Percentiles rank a stretch among this genome's conserved stretches.
phyloP scores from a whole-genome alignment of 2,888 invertebrate species.

The Diabrotica balteata region DNA sequence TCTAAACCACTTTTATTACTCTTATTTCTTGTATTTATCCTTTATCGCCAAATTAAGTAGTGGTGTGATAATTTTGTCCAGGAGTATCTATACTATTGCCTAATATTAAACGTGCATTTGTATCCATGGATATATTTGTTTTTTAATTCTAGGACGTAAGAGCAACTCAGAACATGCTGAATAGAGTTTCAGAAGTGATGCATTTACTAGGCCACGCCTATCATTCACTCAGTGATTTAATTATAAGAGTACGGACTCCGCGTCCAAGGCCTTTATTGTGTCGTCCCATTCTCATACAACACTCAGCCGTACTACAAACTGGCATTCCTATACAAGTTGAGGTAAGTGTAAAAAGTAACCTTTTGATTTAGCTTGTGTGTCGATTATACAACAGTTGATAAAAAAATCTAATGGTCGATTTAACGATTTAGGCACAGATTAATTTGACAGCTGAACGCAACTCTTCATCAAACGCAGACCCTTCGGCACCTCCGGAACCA shows the following conservation, averaged over 20 bases:
- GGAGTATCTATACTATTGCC: no score
- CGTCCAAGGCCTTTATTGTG: conserved; percentile 68
- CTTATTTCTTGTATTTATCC: no score
- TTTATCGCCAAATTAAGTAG: no score
- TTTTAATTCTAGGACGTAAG: conserved; percentile 57
- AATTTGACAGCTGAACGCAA: conserved; percentile 50
- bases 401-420: conserved; percentile 19
- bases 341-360: conserved; percentile 47
- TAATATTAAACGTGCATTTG: no score
- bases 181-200: conserved; percentile 79
- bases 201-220: conserved; percentile 89
- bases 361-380: neutral
- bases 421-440: conserved; percentile 48
- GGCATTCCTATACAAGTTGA: conserved; percentile 72
- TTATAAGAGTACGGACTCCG: conserved; percentile 70
- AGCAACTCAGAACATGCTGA: conserved; percentile 72
- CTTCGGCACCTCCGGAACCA: conserved; percentile 13
- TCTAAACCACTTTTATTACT: no score
- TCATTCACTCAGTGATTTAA: conserved; percentile 88
- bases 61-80: no score
- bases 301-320: conserved; percentile 70
- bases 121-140: no score
- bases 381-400: neutral
- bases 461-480: conserved; percentile 31
- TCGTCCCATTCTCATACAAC: conserved; percentile 75